A percentile compares a stretch with the other conserved stretches of the same genome.
Evolutionary conservation across 2,888 invertebrate genomes (phyloP).

Genomic region (Kryphioiulus occultus): DNA sequence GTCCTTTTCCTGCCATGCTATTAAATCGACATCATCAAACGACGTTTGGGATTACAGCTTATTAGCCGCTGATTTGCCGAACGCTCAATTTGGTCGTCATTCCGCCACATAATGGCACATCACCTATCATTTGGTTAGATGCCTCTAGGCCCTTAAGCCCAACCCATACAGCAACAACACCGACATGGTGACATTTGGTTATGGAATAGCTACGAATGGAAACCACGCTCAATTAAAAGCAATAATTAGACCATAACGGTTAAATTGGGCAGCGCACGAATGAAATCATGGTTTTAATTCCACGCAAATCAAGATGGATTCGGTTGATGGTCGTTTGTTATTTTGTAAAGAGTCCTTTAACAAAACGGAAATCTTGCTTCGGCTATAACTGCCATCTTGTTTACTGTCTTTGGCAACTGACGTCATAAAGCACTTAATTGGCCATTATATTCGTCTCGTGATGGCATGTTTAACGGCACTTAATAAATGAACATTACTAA

Average conservation of each 20-base stretch:
- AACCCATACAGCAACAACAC: too few relatives aligned
- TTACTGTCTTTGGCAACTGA: neutral
- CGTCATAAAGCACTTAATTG: neutral
- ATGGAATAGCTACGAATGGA: neutral
- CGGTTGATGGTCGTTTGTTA: neutral
- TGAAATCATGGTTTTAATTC: neutral
- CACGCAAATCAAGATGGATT: slow-evolving; percentile 1
- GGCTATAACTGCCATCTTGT: neutral
- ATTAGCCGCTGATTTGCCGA: slow-evolving; percentile 7
- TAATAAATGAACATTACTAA: neutral
- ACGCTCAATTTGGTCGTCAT: neutral
- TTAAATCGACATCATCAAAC: neutral
- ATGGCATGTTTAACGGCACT: neutral
- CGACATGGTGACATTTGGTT: too few relatives aligned
- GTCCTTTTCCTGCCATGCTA: neutral
- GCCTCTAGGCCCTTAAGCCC: neutral
- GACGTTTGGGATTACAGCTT: slow-evolving; percentile 3
- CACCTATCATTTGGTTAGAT: neutral
- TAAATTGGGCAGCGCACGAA: neutral
- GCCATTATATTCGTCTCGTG: neutral
- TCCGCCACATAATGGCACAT: neutral
- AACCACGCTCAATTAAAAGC: neutral
- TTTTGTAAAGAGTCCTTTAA: neutral
- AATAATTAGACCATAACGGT: neutral
- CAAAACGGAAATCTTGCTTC: too few relatives aligned